Conservation (phyloP, 2,113 vertebrate species). For the Oryzias javanicus region DNA sequence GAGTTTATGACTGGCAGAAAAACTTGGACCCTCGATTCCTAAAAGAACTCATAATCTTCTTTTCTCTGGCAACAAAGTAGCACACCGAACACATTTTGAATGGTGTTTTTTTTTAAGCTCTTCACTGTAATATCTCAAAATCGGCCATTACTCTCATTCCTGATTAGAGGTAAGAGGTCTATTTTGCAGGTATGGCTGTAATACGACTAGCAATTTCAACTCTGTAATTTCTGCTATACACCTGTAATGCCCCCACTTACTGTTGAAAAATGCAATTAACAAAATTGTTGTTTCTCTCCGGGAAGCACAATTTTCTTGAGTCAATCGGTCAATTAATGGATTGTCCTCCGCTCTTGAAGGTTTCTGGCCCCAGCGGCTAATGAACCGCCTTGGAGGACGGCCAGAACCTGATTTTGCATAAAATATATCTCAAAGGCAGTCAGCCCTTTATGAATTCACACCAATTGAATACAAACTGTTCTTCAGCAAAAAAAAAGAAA, state of each 20-base stretch:
- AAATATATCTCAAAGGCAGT: conserved; percentile 71
- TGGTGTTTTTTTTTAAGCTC: no score
- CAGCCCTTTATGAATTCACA: conserved; percentile 72
- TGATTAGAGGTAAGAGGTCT: conserved; percentile 7
- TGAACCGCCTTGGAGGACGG: conserved; percentile 71
- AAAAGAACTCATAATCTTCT: no score
- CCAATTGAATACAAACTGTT: conserved; percentile 39
- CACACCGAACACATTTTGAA: no score
- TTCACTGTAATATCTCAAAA: no score
- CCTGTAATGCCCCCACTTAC: conserved; percentile 41
- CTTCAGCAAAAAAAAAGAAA: not conserved
- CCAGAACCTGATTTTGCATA: conserved; percentile 71
- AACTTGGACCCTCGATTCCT: no score
- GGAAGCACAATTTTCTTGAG: conserved; percentile 64
- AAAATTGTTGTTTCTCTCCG: conserved; percentile 50
- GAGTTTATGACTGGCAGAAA: conserved; percentile 1
- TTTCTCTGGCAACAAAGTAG: no score
- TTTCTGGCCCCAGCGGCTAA: conserved; percentile 61
- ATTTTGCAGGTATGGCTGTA: conserved; percentile 19
- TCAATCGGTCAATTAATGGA: conserved; percentile 70
- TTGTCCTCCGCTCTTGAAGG: conserved; percentile 46
- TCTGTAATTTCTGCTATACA: conserved; percentile 21
- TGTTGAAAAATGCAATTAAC: conserved; percentile 55
- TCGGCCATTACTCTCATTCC: conserved; percentile 8
- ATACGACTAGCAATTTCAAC: conserved; percentile 7